Evolutionary conservation across 1,140 invertebrate species (phyloP).

Genomic region (Pachypsylla venusta): DNA sequence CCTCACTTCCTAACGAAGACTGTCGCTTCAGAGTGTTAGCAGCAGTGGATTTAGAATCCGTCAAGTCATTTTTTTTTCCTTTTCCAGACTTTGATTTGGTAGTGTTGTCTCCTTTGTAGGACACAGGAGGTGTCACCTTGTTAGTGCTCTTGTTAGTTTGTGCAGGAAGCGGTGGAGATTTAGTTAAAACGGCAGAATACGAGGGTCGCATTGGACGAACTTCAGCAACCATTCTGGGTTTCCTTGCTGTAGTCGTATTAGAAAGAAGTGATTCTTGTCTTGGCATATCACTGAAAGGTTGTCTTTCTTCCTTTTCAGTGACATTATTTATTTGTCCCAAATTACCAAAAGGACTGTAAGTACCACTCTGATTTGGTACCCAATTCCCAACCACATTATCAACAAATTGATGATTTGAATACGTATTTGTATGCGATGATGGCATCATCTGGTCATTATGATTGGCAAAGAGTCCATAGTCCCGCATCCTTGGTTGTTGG

Average conservation of each 20-base stretch:
- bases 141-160: neutral
- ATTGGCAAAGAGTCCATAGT: slow-evolving; percentile 24
- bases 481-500: slow-evolving; percentile 12
- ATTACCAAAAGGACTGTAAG: slow-evolving; percentile 59
- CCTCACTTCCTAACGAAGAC: slow-evolving; percentile 37
- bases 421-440: slow-evolving; percentile 23
- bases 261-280: slow-evolving; percentile 15
- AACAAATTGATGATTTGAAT: slow-evolving; percentile 37
- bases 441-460: slow-evolving; percentile 21
- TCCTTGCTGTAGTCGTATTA: slow-evolving; percentile 35
- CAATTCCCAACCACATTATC: slow-evolving; percentile 68
- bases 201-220: slow-evolving; percentile 69
- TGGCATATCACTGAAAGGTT: slow-evolving; percentile 22
- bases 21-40: slow-evolving; percentile 30
- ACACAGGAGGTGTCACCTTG: slow-evolving; percentile 3
- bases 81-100: slow-evolving; percentile 30
- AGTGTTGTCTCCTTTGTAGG: slow-evolving; percentile 28
- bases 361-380: slow-evolving; percentile 59
- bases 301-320: slow-evolving; percentile 16
- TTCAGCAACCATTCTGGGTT: slow-evolving; percentile 60
- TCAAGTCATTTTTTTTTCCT: slow-evolving; percentile 19
- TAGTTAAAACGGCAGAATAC: slow-evolving; percentile 65
- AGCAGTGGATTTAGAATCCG: slow-evolving; percentile 20
- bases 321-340: neutral
- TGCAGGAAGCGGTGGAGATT: slow-evolving; percentile 36